A percentile compares a stretch with the other conserved stretches of the same genome.
Evolutionary conservation across 2,888 invertebrate genomes (phyloP).

Genomic region (Hedychridium roseum): DNA sequence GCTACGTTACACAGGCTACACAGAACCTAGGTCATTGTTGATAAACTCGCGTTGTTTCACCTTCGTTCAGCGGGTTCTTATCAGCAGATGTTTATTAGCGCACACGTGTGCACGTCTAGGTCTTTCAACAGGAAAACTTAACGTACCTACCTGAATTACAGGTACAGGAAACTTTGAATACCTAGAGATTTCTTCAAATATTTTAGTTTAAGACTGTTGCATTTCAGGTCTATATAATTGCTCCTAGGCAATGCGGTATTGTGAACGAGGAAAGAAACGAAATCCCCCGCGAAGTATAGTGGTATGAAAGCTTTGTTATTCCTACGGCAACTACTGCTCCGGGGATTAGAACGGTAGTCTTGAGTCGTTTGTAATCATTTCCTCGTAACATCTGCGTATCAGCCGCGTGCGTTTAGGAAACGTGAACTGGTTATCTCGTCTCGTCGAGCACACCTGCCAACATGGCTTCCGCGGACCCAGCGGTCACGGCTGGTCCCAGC

Average conservation of each 20-base stretch:
- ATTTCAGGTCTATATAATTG: not conserved
- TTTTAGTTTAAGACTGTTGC: no score
- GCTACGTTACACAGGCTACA: no score
- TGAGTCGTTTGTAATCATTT: no score
- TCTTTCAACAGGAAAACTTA: no score
- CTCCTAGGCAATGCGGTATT: not conserved
- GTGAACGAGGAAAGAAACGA: not conserved
- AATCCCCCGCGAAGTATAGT: not conserved
- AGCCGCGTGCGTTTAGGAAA: slow-evolving; percentile 19
- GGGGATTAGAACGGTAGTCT: not conserved
- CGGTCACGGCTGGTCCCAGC: slow-evolving; percentile 59
- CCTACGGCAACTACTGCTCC: not conserved
- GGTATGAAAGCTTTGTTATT: not conserved
- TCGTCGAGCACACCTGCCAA: slow-evolving; percentile 61
- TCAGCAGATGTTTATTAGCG: no score
- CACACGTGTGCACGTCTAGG: no score
- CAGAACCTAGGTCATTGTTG: no score
- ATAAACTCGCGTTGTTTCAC: no score
- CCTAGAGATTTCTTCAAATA: not conserved
- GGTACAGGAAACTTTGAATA: not conserved
- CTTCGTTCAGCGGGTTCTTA: no score
- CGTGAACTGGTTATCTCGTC: slow-evolving; percentile 44
- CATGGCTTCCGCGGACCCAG: slow-evolving; percentile 63
- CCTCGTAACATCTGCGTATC: not conserved
- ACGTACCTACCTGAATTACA: no score